A percentile compares a stretch with the other conserved stretches of the same genome.
phyloP scores from a whole-genome alignment of 37 sponge, comb jelly and placozoan species.

The Bolinopsis microptera region DNA sequence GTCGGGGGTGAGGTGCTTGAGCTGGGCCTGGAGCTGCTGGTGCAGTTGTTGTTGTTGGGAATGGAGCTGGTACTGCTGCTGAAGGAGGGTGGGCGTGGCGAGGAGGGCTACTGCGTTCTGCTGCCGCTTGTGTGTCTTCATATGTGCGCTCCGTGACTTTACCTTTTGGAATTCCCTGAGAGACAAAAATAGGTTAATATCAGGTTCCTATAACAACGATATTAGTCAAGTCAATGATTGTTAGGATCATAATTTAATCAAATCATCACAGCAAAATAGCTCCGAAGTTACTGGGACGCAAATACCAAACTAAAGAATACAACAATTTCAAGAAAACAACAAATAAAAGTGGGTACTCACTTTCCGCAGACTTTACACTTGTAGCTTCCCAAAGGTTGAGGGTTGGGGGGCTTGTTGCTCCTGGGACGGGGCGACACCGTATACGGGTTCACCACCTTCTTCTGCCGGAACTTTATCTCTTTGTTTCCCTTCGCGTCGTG shows the following conservation, averaged over 20 bases:
- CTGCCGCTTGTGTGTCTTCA: conserved; percentile 83
- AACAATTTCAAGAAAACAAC: no score
- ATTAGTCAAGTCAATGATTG: no score
- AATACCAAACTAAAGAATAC: no score
- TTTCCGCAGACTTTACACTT: conserved; percentile 66
- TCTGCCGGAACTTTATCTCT: conserved; percentile 61
- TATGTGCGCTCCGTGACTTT: conserved; percentile 94
- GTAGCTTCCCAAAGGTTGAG: conserved; percentile 58
- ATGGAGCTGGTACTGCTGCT: conserved; percentile 15
- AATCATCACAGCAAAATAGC: neutral
- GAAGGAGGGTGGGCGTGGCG: neutral
- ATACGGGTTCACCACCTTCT: conserved; percentile 64
- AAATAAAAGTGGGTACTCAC: no score
- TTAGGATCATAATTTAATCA: no score
- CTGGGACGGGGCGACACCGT: conserved; percentile 5
- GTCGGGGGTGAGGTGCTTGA: neutral
- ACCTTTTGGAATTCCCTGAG: conserved; percentile 86
- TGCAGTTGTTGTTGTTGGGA: conserved; percentile 55
- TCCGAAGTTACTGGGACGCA: neutral
- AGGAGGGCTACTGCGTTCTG: conserved; percentile 7
- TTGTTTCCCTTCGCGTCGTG: conserved; percentile 61
- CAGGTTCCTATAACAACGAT: no score
- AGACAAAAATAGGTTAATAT: neutral
- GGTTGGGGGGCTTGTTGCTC: conserved; percentile 60
- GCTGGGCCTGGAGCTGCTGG: conserved; percentile 45